Evolutionary conservation across 2,797 vertebrate species (phyloP).

Genomic region (Phrynocephalus vlangalii): DNA sequence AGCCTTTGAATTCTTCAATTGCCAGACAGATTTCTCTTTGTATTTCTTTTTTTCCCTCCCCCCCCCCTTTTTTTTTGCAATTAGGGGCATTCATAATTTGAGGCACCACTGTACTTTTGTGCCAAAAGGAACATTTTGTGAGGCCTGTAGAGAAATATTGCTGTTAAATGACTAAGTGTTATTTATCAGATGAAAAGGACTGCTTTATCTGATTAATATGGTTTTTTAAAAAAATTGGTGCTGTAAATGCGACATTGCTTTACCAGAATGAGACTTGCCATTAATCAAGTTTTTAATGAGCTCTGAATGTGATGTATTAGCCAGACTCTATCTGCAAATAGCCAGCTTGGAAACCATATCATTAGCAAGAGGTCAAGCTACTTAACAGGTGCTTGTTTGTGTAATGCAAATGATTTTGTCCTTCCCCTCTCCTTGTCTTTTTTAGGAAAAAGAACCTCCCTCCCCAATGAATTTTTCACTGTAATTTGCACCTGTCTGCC

Average conservation of each 20-base stretch:
- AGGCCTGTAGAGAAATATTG: not conserved
- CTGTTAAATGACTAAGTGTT: not conserved
- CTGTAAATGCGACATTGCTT: conserved; percentile 6
- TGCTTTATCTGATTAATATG: not conserved
- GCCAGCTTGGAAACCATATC: conserved; percentile 26
- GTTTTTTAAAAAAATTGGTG: conserved; percentile 20
- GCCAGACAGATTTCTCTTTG: too few species aligned
- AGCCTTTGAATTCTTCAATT: too few species aligned
- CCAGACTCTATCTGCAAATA: conserved; percentile 23
- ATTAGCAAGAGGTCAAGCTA: conserved; percentile 32
- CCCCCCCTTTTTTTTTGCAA: too few species aligned
- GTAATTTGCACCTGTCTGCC: not conserved
- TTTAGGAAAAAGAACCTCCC: not conserved
- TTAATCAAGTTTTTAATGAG: conserved; percentile 38
- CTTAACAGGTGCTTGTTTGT: conserved; percentile 29
- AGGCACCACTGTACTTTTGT: not conserved
- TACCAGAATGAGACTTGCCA: conserved; percentile 21
- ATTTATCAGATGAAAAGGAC: not conserved
- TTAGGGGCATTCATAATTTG: too few species aligned
- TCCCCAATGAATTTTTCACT: not conserved
- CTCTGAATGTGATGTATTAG: conserved; percentile 30
- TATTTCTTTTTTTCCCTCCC: too few species aligned
- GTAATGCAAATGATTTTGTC: not conserved
- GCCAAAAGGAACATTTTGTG: conserved; percentile 13
- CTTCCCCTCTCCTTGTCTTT: conserved; percentile 32